phyloP scores from a whole-genome alignment of 2,888 invertebrate genomes.

The Choristoneura rosaceana region DNA sequence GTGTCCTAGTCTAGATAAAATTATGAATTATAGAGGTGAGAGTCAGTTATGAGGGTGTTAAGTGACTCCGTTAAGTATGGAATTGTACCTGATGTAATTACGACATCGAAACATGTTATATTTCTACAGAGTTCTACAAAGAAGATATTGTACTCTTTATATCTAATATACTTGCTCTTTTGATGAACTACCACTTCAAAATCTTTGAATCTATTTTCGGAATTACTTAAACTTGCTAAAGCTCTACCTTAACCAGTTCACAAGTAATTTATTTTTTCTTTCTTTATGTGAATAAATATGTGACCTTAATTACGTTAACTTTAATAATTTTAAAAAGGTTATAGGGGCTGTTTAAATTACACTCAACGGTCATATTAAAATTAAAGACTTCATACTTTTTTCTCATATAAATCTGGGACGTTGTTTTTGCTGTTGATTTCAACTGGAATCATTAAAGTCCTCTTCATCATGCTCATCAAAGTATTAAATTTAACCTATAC shows the following conservation, averaged over 20 bases:
- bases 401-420: neutral
- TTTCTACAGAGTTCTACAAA: too few species aligned
- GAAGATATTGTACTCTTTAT: too few species aligned
- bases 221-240: neutral
- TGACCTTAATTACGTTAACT: neutral
- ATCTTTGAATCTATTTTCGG: neutral
- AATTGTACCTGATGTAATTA: neutral
- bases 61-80: conserved; percentile 9
- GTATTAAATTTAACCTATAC: conserved; percentile 27
- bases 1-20: conserved; percentile 25
- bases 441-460: neutral
- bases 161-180: too few species aligned
- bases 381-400: neutral
- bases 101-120: too few species aligned
- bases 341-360: neutral
- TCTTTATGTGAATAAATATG: neutral
- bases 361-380: neutral
- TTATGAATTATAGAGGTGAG: conserved; percentile 20
- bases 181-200: too few species aligned
- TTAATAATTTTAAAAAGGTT: neutral
- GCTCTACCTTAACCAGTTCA: neutral
- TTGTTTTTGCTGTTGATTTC: neutral
- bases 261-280: neutral
- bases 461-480: conserved; percentile 8
- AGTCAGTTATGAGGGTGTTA: conserved; percentile 11